phyloP scores from a whole-genome alignment of 2,888 invertebrate species.

The Nasonovia ribisnigri region DNA sequence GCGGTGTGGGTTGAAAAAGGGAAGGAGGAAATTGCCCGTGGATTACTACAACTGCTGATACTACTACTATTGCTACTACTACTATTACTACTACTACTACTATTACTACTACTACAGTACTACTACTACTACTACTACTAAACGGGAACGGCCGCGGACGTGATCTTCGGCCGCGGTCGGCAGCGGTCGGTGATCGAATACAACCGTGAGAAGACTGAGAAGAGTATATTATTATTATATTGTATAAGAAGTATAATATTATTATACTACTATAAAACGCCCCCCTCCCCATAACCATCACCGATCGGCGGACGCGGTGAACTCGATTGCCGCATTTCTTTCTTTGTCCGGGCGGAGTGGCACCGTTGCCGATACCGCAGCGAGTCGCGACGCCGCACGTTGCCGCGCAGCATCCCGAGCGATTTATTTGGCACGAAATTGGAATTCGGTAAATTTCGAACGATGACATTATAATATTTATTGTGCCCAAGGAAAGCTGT shows the following conservation, averaged over 20 bases:
- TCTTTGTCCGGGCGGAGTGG: neutral
- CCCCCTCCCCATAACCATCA: neutral
- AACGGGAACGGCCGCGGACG: neutral
- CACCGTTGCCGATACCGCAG: slow-evolving; percentile 1
- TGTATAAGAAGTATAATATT: neutral
- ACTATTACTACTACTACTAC: neutral
- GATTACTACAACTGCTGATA: neutral
- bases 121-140: neutral
- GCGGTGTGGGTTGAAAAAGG: neutral
- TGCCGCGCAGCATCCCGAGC: slow-evolving; percentile 29
- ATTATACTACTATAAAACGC: neutral
- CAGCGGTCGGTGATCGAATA: neutral
- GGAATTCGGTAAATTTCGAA: neutral
- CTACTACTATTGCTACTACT: neutral
- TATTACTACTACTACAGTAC: neutral
- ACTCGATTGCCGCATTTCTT: neutral
- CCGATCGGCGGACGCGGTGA: neutral
- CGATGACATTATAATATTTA: neutral
- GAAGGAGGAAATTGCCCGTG: neutral
- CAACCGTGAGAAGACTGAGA: neutral
- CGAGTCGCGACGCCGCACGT: neutral
- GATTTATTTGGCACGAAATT: neutral
- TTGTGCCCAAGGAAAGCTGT: neutral
- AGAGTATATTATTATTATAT: too few species aligned
- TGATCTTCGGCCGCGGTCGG: neutral